Conservation (phyloP, 2,113 vertebrate species). For the Donacobius atricapilla region DNA sequence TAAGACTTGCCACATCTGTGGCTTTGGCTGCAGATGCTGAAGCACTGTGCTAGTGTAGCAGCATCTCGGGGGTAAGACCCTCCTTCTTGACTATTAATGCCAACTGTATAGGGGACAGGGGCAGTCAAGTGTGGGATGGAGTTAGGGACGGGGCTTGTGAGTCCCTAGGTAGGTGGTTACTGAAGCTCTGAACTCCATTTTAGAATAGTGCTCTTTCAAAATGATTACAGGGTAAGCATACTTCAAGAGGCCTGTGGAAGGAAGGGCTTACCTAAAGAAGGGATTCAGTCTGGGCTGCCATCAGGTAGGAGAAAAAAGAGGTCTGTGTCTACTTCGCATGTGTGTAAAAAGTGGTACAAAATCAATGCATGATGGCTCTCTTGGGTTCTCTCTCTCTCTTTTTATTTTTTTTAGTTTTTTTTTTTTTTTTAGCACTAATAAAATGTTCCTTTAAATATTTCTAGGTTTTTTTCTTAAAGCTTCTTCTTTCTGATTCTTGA, state of each 20-base stretch:
- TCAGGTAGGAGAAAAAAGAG: not conserved
- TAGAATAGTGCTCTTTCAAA: not conserved
- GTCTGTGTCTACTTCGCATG: not conserved
- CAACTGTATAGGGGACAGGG: not conserved
- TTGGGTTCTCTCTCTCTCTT: not conserved
- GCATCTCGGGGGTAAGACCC: not conserved
- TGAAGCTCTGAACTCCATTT: not conserved
- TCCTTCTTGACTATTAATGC: not conserved
- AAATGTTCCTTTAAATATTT: not conserved
- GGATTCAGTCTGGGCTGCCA: not conserved
- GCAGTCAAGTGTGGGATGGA: not conserved
- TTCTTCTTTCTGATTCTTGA: not conserved
- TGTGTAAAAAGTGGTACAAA: slow-evolving; percentile 7
- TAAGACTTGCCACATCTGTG: not conserved
- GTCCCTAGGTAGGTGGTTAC: not conserved
- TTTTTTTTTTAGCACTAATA: not conserved
- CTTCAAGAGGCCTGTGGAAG: not conserved
- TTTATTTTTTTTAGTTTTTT: not conserved
- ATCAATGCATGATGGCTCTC: not conserved
- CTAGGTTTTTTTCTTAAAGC: not conserved
- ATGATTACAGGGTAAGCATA: not conserved
- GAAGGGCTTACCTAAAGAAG: not conserved
- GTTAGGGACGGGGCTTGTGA: not conserved
- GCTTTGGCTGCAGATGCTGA: not conserved
- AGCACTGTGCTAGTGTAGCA: not conserved